Conservation (phyloP, 2,113 vertebrate genomes). For the Oryctolagus cuniculus region mOryCun1.1 NC_091432.1:184719501-184720000, state of each 20-base stretch:
- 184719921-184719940: too few species aligned
- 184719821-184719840: constrained; percentile 3
- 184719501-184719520: not conserved
- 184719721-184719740: not conserved
- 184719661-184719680: too few species aligned
- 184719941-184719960: too few species aligned
- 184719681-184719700: not conserved
- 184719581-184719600: not conserved
- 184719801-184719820: not conserved
- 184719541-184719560: not conserved
- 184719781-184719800: not conserved
- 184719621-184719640: constrained; percentile 22
- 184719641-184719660: not conserved
- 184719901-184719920: too few species aligned
- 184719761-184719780: not conserved
- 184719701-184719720: not conserved
- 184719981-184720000: too few species aligned
- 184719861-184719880: not conserved
- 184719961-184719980: too few species aligned
- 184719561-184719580: constrained; percentile 10
- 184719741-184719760: not conserved
- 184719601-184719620: not conserved
- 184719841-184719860: not conserved
- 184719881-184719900: too few species aligned
- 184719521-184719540: not conserved